phyloP scores from a whole-genome alignment of 2,888 invertebrate species.

The Chrysodeixis includens region DNA sequence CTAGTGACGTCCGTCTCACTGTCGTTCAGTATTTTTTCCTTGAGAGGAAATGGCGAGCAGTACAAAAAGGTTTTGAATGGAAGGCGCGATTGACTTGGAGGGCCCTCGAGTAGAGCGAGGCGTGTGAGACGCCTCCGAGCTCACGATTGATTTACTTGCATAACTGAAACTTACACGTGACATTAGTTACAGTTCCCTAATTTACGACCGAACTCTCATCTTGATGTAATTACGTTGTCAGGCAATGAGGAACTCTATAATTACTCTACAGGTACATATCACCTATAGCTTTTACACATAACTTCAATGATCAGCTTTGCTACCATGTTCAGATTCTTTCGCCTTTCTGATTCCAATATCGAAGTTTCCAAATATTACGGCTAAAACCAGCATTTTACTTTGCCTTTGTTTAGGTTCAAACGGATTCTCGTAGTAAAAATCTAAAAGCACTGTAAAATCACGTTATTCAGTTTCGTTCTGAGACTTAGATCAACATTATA shows the following conservation, averaged over 20 bases:
- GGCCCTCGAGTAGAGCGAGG: constrained; percentile 57
- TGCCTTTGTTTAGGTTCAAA: too few species aligned
- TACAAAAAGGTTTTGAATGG: constrained; percentile 57
- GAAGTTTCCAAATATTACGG: neutral
- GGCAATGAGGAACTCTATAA: constrained; percentile 3
- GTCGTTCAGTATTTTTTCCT: constrained; percentile 48
- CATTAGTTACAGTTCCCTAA: constrained; percentile 19
- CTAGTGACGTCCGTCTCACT: constrained; percentile 46
- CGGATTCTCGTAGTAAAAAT: too few species aligned
- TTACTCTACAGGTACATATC: neutral
- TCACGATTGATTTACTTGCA: constrained; percentile 61
- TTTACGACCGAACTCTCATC: constrained; percentile 33
- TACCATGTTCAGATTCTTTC: neutral
- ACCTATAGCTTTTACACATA: neutral
- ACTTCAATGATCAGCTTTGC: neutral
- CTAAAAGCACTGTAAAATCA: too few species aligned
- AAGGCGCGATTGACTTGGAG: constrained; percentile 62
- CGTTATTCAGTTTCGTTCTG: too few species aligned
- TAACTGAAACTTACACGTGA: constrained; percentile 20
- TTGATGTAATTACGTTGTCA: constrained; percentile 33
- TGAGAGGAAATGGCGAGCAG: constrained; percentile 63
- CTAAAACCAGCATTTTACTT: neutral
- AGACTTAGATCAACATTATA: too few species aligned
- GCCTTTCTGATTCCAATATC: neutral
- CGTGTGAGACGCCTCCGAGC: constrained; percentile 59